Conservation (phyloP, 53 echinoderm and acorn worm genomes). For the Glandiceps talaboti region DNA sequence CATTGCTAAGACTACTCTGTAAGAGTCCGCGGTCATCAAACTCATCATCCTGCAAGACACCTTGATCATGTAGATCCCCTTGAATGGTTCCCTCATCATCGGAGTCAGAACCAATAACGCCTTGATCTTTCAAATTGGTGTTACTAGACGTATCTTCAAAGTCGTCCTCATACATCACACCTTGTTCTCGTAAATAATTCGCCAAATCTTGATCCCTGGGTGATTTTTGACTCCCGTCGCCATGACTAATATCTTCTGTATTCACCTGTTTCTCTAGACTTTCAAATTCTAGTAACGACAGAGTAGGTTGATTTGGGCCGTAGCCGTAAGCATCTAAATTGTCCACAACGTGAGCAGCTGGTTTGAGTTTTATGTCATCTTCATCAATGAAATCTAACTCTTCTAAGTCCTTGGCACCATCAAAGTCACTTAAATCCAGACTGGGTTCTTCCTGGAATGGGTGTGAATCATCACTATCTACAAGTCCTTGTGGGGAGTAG, state of each 20-base stretch:
- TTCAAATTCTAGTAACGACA: neutral
- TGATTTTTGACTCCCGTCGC: slow-evolving; percentile 8
- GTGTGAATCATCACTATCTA: neutral
- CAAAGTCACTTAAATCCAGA: neutral
- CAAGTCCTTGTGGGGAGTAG: neutral
- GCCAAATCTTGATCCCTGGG: neutral
- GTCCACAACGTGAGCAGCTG: neutral
- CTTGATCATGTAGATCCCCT: neutral
- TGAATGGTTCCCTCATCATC: neutral
- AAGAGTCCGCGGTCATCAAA: neutral
- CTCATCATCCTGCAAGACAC: neutral
- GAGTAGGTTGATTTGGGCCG: neutral
- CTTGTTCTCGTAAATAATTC: slow-evolving; percentile 2
- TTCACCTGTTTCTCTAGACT: neutral
- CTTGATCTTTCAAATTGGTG: neutral
- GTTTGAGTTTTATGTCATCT: neutral
- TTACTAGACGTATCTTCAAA: neutral
- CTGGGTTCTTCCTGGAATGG: neutral
- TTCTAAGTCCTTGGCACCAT: neutral
- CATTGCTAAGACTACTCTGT: neutral
- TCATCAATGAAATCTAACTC: neutral
- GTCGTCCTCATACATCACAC: slow-evolving; percentile 4
- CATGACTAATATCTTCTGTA: slow-evolving; percentile 9
- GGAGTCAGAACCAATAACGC: neutral
- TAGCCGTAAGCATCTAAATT: neutral